Evolutionary conservation across 2,113 vertebrate species (phyloP).

Genomic region (Syrmaticus mikado): DNA sequence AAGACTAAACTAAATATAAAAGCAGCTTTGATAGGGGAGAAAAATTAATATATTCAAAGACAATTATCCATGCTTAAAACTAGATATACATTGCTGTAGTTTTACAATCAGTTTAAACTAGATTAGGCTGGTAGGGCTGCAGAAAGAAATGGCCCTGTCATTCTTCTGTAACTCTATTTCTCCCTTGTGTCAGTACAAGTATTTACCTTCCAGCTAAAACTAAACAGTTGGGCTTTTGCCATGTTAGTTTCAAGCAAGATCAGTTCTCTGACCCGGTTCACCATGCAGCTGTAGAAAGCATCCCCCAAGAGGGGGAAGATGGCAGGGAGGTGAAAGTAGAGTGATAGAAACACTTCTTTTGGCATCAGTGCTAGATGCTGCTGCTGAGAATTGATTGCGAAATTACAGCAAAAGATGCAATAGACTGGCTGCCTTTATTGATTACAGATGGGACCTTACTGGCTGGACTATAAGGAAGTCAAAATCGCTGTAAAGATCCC

Average conservation of each 20-base stretch:
- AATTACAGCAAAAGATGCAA: background rate
- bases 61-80: background rate
- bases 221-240: background rate
- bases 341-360: background rate
- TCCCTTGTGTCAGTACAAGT: background rate
- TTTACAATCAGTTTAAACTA: background rate
- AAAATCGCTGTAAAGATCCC: background rate
- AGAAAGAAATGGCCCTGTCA: background rate
- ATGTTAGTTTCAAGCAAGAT: constrained; percentile 20
- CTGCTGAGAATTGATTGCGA: background rate
- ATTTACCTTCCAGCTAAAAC: background rate
- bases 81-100: background rate
- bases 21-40: background rate
- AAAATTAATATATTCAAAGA: background rate
- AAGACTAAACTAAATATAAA: background rate
- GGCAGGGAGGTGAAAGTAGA: background rate
- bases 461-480: background rate
- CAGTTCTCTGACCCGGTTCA: background rate
- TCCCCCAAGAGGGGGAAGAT: background rate
- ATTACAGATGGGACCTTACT: background rate
- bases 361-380: background rate
- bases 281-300: background rate
- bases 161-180: background rate
- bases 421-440: background rate
- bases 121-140: background rate